These are phyloP conservation scores for Todus mexicanus DNA, from an alignment of 2,797 vertebrate species.

Conservation along the genomic window DNA sequence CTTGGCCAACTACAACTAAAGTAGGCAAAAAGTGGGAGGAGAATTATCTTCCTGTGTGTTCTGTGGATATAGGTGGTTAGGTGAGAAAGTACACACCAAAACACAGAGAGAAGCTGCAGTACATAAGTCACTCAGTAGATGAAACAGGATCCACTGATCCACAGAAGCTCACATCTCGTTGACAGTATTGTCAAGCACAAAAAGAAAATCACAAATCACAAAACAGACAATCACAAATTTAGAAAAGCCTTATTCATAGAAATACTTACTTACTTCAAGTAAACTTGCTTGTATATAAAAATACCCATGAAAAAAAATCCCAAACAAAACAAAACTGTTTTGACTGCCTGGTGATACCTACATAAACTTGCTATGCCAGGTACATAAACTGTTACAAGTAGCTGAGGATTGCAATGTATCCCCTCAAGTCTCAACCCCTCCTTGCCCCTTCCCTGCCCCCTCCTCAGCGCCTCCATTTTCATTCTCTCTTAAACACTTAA, in stretches of 20 bases:
- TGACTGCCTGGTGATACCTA: background rate
- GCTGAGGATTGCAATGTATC: background rate
- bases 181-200: background rate
- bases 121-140: background rate
- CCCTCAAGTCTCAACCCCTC: no score
- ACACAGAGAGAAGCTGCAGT: background rate
- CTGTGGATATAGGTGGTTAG: fast-evolving
- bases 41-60: background rate
- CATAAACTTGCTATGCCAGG: background rate
- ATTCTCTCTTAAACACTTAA: background rate
- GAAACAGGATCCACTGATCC: background rate
- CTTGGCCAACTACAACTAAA: background rate
- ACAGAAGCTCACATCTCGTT: background rate
- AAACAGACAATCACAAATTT: no score
- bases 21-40: background rate
- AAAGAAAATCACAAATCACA: no score
- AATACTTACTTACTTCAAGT: background rate
- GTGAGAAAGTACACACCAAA: background rate
- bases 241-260: background rate
- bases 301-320: no score
- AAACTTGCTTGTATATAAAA: background rate
- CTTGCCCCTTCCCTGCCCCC: no score
- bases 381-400: background rate
- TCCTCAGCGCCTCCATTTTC: background rate
- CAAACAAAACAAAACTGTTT: fast-evolving